These are phyloP conservation scores for Syngnathus rostellatus DNA, from an alignment of 2,797 vertebrate genomes.

Conservation along the genomic window DNA sequence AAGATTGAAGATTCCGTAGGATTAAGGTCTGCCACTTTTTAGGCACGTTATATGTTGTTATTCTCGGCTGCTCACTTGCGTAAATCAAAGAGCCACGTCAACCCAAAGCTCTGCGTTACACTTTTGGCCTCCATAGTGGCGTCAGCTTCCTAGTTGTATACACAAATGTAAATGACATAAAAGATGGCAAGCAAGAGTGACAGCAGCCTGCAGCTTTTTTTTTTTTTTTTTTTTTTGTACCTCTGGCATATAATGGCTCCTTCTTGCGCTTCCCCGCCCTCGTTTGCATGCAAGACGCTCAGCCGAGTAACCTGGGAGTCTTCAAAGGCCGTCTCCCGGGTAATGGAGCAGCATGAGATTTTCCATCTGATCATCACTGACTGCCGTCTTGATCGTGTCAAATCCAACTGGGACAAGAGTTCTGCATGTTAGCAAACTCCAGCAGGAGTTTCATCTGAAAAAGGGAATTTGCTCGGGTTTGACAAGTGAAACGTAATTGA, in stretches of 20 bases:
- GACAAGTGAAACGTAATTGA: constrained; percentile 3
- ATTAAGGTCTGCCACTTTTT: neutral
- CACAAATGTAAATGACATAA: constrained; percentile 43
- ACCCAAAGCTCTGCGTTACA: constrained; percentile 11
- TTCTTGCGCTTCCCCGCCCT: constrained; percentile 13
- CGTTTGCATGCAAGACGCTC: constrained; percentile 55
- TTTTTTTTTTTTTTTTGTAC: neutral
- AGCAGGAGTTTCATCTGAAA: constrained; percentile 7
- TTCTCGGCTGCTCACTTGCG: neutral
- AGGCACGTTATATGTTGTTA: neutral
- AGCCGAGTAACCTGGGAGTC: constrained; percentile 41
- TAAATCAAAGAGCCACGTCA: neutral
- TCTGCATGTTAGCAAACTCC: constrained; percentile 43
- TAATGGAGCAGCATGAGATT: constrained; percentile 52
- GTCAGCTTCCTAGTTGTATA: constrained; percentile 18
- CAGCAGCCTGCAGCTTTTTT: constrained; percentile 22
- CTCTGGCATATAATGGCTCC: neutral
- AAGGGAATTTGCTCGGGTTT: constrained; percentile 3
- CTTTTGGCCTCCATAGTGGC: neutral
- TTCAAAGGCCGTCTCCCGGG: constrained; percentile 61
- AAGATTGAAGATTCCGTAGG: neutral
- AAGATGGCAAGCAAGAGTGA: constrained; percentile 31
- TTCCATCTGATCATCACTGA: constrained; percentile 54
- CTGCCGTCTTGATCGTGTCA: constrained; percentile 50
- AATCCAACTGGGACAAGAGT: constrained; percentile 33